Percentiles rank a stretch among this genome's conserved stretches.
These are phyloP conservation scores for Chloropsis hardwickii DNA, from an alignment of 2,113 vertebrate genomes.

Conservation along the genomic window DNA sequence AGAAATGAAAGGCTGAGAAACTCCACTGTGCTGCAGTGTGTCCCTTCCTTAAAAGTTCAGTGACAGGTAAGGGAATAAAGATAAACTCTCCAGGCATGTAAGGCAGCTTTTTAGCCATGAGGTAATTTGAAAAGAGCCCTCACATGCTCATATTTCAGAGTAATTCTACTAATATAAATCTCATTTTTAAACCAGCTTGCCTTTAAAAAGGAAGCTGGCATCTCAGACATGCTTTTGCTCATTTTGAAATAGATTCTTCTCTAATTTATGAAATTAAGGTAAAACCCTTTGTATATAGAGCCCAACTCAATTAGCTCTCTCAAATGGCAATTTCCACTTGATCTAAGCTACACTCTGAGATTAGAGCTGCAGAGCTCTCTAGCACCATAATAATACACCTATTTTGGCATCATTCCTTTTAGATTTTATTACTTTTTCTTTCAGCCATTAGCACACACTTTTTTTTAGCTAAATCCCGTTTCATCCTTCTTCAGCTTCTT, in stretches of 20 bases:
- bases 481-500: neutral
- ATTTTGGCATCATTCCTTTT: neutral
- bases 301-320: neutral
- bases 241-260: conserved; percentile 13
- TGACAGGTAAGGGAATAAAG: neutral
- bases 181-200: neutral
- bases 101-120: neutral
- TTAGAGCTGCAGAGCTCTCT: neutral
- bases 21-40: accelerated
- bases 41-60: neutral
- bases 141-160: neutral
- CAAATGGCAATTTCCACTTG: conserved; percentile 23
- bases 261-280: conserved; percentile 8
- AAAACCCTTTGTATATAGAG: neutral
- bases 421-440: neutral
- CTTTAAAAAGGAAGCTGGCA: neutral
- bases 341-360: neutral
- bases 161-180: neutral
- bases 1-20: neutral
- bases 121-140: neutral
- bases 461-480: neutral
- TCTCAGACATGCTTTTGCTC: neutral
- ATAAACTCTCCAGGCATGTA: neutral
- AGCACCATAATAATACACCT: neutral
- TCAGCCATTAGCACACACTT: neutral